Conservation (phyloP, 2,888 invertebrate species). For the Cancer borealis region DNA sequence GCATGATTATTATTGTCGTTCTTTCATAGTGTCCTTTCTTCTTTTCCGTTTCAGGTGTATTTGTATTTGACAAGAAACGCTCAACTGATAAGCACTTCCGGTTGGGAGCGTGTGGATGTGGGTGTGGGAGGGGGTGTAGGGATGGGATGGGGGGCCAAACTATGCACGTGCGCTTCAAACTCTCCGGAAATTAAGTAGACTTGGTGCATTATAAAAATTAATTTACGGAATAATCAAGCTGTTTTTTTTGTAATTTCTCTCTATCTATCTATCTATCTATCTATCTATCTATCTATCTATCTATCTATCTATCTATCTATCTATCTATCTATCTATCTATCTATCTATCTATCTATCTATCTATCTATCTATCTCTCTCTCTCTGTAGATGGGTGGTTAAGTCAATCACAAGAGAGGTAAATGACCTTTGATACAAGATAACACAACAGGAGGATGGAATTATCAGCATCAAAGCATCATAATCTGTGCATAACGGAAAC, state of each 20-base stretch:
- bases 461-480: background rate
- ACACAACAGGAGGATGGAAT: background rate
- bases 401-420: background rate
- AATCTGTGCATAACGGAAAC: background rate
- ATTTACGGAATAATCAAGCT: background rate
- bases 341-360: background rate
- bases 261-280: background rate
- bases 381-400: background rate
- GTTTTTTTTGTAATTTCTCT: background rate
- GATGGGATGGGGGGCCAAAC: background rate
- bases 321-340: background rate
- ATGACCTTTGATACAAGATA: background rate
- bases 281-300: background rate
- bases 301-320: background rate
- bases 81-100: background rate
- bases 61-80: background rate
- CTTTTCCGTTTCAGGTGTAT: background rate
- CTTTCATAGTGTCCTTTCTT: background rate
- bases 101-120: background rate
- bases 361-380: background rate
- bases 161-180: background rate
- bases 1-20: background rate
- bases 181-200: background rate
- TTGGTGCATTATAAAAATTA: background rate
- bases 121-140: background rate